phyloP scores from a whole-genome alignment of 1,140 invertebrate genomes.

The Drosophila nikananu region DNA sequence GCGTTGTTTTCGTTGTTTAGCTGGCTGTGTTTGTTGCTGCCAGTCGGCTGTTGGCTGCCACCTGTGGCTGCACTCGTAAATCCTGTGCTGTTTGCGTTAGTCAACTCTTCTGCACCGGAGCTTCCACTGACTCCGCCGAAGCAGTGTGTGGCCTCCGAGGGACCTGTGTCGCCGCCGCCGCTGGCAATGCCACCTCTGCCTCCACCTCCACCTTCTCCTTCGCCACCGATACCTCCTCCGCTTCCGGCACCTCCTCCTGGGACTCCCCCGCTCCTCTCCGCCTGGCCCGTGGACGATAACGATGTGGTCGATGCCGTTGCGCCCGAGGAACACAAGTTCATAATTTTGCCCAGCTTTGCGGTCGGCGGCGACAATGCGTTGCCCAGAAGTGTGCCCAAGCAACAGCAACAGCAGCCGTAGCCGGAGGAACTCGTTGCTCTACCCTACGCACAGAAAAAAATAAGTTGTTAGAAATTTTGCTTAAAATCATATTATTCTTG shows the following conservation, averaged over 20 bases:
- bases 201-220: constrained; percentile 29
- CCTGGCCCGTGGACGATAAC: constrained; percentile 74
- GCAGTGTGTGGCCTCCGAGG: constrained; percentile 30
- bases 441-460: constrained; percentile 24
- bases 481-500: not conserved
- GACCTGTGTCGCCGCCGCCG: constrained; percentile 35
- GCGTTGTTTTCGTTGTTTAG: constrained; percentile 69
- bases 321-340: constrained; percentile 85
- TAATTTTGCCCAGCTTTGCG: constrained; percentile 85
- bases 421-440: constrained; percentile 69
- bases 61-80: constrained; percentile 17
- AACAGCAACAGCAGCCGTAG: constrained; percentile 65
- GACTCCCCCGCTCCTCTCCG: constrained; percentile 62
- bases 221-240: constrained; percentile 23
- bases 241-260: constrained; percentile 30
- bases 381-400: constrained; percentile 78
- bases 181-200: constrained; percentile 44
- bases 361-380: constrained; percentile 80
- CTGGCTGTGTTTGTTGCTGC: constrained; percentile 43
- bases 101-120: constrained; percentile 19
- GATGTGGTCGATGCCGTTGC: constrained; percentile 82
- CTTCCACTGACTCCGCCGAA: constrained; percentile 18
- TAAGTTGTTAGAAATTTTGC: not conserved
- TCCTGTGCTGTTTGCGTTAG: constrained; percentile 19
- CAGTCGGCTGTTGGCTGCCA: constrained; percentile 20